phyloP scores from a whole-genome alignment of 2,797 vertebrate species.

The Onychomys leucogaster region DNA sequence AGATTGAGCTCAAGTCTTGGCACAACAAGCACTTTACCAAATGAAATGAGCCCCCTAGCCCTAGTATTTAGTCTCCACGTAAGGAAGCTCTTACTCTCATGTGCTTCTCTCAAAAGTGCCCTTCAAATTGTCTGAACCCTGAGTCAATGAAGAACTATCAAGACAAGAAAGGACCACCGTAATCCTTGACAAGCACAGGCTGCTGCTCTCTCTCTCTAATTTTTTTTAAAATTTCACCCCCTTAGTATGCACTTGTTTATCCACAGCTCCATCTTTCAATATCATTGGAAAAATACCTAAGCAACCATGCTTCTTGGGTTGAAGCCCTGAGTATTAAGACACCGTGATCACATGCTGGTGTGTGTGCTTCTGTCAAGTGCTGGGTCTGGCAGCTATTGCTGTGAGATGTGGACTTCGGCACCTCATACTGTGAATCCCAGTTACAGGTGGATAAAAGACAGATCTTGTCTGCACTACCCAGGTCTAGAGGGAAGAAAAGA shows the following conservation, averaged over 20 bases:
- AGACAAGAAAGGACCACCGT: background rate
- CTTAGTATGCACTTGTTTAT: background rate
- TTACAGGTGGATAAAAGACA: background rate
- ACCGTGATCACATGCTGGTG: background rate
- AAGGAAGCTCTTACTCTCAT: background rate
- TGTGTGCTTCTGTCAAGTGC: background rate
- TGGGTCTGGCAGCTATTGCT: background rate
- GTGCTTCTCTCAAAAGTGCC: background rate
- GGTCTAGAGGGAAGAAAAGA: background rate
- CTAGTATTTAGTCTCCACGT: background rate
- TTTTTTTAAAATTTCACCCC: background rate
- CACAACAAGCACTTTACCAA: background rate
- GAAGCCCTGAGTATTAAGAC: background rate
- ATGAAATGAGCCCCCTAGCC: background rate
- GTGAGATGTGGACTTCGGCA: background rate
- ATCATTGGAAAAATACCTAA: background rate
- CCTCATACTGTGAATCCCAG: background rate
- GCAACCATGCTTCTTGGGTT: background rate
- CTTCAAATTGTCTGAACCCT: background rate
- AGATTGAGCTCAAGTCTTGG: background rate
- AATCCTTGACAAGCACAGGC: background rate
- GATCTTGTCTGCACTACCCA: background rate
- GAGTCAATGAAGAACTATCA: background rate
- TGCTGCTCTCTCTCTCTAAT: background rate
- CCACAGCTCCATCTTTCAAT: background rate